Evolutionary conservation across 2,113 vertebrate species (phyloP).

Genomic region (Bubalus kerabau): DNA sequence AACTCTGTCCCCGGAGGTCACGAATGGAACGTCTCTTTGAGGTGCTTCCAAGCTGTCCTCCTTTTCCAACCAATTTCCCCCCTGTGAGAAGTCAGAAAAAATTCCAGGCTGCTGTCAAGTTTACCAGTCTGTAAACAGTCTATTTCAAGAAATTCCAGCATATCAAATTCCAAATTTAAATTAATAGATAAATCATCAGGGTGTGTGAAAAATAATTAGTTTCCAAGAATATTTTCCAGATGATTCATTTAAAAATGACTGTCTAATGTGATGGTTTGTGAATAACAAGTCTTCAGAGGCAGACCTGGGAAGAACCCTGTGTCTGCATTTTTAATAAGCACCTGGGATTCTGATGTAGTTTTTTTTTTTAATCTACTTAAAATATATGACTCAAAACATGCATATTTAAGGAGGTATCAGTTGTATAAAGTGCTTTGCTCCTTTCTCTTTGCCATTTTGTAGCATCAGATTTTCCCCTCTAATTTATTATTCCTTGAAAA

Average conservation of each 20-base stretch:
- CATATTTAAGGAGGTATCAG: background rate
- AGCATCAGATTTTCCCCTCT: background rate
- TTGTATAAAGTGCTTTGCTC: background rate
- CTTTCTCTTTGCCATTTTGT: background rate
- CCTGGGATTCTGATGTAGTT: background rate
- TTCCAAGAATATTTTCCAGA: slow-evolving; percentile 7
- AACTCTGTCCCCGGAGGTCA: background rate
- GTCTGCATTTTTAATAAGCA: background rate
- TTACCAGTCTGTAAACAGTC: background rate
- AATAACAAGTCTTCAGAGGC: background rate
- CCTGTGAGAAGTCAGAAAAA: background rate
- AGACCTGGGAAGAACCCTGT: background rate
- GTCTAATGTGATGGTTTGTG: background rate
- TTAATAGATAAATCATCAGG: background rate
- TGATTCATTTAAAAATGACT: slow-evolving; percentile 16
- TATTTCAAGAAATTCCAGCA: background rate
- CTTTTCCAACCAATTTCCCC: background rate
- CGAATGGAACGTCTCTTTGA: rapidly evolving
- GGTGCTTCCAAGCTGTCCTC: background rate
- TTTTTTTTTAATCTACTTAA: background rate
- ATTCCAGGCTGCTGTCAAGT: background rate
- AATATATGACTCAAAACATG: background rate
- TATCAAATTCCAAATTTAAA: background rate
- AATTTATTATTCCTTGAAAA: background rate
- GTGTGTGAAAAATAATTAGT: slow-evolving; percentile 6